phyloP scores from a whole-genome alignment of 2,888 invertebrate genomes.

The Ophioninae sp. region DNA sequence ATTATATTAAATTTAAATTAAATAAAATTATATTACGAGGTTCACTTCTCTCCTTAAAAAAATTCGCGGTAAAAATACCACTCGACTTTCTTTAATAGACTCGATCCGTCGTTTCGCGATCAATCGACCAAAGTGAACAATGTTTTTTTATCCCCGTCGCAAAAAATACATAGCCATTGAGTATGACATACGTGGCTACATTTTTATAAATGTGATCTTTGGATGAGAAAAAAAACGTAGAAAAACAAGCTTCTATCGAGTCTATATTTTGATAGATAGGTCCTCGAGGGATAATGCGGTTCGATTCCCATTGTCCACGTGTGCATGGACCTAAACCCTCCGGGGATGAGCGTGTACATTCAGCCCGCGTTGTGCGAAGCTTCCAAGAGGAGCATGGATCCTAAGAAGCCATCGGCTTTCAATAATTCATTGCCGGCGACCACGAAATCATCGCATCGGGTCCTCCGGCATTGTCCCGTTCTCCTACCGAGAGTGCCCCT shows the following conservation, averaged over 20 bases:
- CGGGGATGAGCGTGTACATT: slow-evolving; percentile 25
- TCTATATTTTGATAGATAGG: slow-evolving; percentile 51
- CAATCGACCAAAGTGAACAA: slow-evolving; percentile 9
- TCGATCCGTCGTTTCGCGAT: neutral
- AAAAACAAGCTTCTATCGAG: slow-evolving; percentile 32
- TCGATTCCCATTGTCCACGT: slow-evolving; percentile 49
- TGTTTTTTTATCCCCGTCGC: neutral
- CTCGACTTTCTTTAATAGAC: neutral
- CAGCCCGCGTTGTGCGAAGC: slow-evolving; percentile 9
- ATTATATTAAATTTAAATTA: too few relatives aligned
- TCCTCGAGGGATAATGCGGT: slow-evolving; percentile 10
- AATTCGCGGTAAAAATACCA: too few relatives aligned
- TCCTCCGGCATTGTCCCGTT: slow-evolving; percentile 23
- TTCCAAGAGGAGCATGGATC: slow-evolving; percentile 1
- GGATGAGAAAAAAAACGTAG: slow-evolving; percentile 10
- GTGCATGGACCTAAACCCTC: slow-evolving; percentile 43
- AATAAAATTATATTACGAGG: too few relatives aligned
- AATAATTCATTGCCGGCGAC: slow-evolving; percentile 51
- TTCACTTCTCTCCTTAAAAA: too few relatives aligned
- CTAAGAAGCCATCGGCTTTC: slow-evolving; percentile 50
- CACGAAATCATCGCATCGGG: slow-evolving; percentile 20
- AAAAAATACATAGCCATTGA: neutral
- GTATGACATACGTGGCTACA: neutral
- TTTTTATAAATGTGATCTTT: slow-evolving; percentile 28
- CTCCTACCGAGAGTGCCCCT: neutral